Evolutionary conservation across 92 coral and sea anemone genomes (phyloP).

Genomic region (Epizoanthus stellaris): DNA sequence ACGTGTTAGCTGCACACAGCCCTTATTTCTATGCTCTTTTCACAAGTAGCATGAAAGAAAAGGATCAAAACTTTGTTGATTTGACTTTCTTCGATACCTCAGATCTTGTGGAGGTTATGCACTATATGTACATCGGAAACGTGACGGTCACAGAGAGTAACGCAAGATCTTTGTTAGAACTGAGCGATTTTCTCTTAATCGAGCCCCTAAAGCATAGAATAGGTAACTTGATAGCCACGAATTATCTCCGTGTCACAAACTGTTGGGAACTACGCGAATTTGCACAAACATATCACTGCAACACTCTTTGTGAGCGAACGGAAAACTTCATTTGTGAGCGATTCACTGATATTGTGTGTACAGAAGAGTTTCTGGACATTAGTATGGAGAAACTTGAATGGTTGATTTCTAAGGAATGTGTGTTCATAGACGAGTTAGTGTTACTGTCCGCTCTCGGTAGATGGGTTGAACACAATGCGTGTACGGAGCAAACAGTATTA

Average conservation of each 20-base stretch:
- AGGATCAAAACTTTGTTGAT: slow-evolving; percentile 8
- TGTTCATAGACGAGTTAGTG: slow-evolving; percentile 5
- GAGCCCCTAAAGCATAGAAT: slow-evolving; percentile 26
- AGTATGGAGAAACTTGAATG: neutral
- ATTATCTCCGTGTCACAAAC: neutral
- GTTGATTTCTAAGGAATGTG: slow-evolving; percentile 10
- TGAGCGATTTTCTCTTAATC: slow-evolving; percentile 25
- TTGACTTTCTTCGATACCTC: slow-evolving; percentile 8
- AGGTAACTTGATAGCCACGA: neutral
- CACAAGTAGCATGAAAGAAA: slow-evolving; percentile 14
- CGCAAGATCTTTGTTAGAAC: slow-evolving; percentile 7
- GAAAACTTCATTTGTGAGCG: slow-evolving; percentile 22
- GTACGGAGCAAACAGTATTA: neutral
- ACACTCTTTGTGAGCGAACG: neutral
- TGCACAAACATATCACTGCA: slow-evolving; percentile 10
- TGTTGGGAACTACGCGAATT: slow-evolving; percentile 13
- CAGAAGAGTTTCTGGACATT: slow-evolving; percentile 10
- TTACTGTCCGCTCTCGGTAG: neutral
- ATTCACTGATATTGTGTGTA: neutral
- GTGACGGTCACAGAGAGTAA: slow-evolving; percentile 8
- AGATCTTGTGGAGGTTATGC: slow-evolving; percentile 13
- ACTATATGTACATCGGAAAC: slow-evolving; percentile 27
- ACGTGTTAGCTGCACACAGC: slow-evolving; percentile 41
- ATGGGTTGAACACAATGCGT: slow-evolving; percentile 16
- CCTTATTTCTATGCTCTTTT: slow-evolving; percentile 14